Conservation (phyloP, 2,113 vertebrate genomes). For the Corythoichthys haematopterus region DNA sequence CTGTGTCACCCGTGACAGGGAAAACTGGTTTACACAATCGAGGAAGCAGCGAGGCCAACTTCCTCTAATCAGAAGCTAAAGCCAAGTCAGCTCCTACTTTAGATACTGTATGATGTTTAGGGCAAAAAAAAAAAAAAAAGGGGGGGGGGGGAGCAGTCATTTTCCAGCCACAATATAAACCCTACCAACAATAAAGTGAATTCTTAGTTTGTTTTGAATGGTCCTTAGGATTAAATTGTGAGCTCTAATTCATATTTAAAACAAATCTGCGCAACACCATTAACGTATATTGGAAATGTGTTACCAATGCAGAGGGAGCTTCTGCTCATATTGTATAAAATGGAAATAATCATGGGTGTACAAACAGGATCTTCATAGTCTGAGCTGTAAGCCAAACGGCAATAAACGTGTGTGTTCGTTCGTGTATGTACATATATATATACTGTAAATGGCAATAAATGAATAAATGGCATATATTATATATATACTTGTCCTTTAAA, state of each 20-base stretch:
- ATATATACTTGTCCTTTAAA: too few relatives aligned
- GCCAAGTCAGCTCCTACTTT: slow-evolving; percentile 15
- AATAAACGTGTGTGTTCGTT: neutral
- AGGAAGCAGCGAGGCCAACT: slow-evolving; percentile 40
- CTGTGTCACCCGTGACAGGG: slow-evolving; percentile 44
- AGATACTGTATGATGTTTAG: slow-evolving; percentile 4
- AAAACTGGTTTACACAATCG: slow-evolving; percentile 47
- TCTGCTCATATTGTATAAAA: neutral
- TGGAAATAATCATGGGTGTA: neutral
- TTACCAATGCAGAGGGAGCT: neutral
- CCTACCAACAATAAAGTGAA: neutral
- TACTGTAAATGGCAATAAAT: too few relatives aligned
- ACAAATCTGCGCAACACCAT: neutral
- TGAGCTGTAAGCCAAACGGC: neutral
- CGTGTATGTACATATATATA: too few relatives aligned
- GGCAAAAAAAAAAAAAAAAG: neutral
- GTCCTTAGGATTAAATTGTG: neutral
- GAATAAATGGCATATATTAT: too few relatives aligned
- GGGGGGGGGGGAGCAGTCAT: neutral
- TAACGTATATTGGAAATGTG: neutral
- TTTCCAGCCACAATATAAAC: slow-evolving; percentile 1
- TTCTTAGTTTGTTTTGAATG: neutral
- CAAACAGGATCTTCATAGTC: neutral
- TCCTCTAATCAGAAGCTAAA: slow-evolving; percentile 32
- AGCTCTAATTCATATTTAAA: slow-evolving; percentile 2